These are phyloP conservation scores for Electrona antarctica DNA, from an alignment of 2,113 vertebrate species.

Conservation along the genomic window DNA sequence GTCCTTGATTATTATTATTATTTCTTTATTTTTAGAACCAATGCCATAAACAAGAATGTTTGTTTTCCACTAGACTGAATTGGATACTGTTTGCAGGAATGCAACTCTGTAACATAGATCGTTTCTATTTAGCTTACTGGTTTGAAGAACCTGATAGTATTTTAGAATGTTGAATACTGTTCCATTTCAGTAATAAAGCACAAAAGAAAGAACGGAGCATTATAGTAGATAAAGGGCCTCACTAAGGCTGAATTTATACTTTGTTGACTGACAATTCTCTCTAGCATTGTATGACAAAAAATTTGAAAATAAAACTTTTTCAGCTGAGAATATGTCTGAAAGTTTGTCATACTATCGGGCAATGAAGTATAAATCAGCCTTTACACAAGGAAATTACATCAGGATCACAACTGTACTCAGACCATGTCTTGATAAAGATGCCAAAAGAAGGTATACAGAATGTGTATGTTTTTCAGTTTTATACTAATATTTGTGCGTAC, in stretches of 20 bases:
- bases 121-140: conserved; percentile 63
- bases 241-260: conserved; percentile 15
- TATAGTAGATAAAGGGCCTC: conserved; percentile 37
- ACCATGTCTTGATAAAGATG: conserved; percentile 46
- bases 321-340: no score
- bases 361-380: no score
- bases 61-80: conserved; percentile 43
- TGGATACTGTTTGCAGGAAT: conserved; percentile 63
- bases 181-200: conserved; percentile 62
- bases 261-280: no score
- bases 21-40: background rate
- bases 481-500: conserved; percentile 21
- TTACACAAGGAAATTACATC: conserved; percentile 29
- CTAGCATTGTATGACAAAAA: no score
- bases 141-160: conserved; percentile 69
- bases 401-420: conserved; percentile 46
- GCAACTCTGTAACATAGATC: conserved; percentile 53
- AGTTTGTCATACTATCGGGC: no score
- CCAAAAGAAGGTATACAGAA: conserved; percentile 10
- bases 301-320: no score
- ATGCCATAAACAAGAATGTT: conserved; percentile 8
- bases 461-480: conserved; percentile 7
- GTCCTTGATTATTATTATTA: no score
- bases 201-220: conserved; percentile 41
- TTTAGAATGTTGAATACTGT: conserved; percentile 66